Evolutionary conservation across 2,797 vertebrate genomes (phyloP).

Genomic region (Pseudotriccus pelzelni): DNA sequence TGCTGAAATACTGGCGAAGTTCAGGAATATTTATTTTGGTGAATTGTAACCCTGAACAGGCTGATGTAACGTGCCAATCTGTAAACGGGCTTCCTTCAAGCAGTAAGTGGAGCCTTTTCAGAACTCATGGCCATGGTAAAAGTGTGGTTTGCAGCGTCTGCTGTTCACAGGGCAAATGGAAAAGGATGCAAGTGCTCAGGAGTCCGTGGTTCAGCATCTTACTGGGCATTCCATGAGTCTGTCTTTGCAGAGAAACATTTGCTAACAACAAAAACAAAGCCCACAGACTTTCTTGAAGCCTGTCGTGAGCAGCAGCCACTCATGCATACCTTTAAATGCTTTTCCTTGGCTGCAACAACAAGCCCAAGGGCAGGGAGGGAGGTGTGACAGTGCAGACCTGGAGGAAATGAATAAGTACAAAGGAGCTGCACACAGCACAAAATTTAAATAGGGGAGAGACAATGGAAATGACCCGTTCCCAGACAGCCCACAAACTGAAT

Average conservation of each 20-base stretch:
- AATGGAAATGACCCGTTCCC: not conserved
- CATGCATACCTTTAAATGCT: not conserved
- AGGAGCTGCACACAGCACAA: not conserved
- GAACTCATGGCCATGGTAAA: fast-evolving
- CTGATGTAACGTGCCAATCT: not conserved
- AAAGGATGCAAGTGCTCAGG: not conserved
- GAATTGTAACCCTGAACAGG: not conserved
- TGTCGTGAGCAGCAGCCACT: not conserved
- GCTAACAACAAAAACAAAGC: not conserved
- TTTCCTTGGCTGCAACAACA: not conserved
- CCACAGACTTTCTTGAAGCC: not conserved
- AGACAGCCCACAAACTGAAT: not conserved
- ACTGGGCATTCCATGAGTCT: fast-evolving
- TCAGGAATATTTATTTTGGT: not conserved
- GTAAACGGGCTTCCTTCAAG: not conserved
- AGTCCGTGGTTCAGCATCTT: fast-evolving
- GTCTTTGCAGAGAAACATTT: not conserved
- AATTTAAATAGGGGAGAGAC: not conserved
- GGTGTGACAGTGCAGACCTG: not conserved
- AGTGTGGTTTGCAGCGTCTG: fast-evolving
- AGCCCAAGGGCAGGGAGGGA: not conserved
- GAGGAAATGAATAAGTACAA: not conserved
- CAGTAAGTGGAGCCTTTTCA: not conserved
- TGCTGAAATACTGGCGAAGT: not conserved
- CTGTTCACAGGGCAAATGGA: not conserved